phyloP scores from a whole-genome alignment of 2,797 vertebrate genomes.

The Eidolon dupreanum region DNA sequence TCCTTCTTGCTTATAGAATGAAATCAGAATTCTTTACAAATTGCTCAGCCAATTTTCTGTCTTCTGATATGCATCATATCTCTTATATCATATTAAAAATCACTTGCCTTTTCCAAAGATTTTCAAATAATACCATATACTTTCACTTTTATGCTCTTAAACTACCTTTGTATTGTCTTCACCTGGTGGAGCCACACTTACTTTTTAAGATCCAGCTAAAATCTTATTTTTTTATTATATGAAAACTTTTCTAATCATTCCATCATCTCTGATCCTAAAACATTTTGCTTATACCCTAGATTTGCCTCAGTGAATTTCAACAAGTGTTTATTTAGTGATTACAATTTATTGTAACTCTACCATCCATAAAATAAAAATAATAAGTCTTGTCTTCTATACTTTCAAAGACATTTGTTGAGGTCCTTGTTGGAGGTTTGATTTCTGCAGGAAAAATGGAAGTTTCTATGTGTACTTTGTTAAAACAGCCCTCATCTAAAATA shows the following conservation, averaged over 20 bases:
- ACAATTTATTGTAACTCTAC: background rate
- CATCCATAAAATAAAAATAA: constrained; percentile 14
- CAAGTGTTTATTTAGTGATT: background rate
- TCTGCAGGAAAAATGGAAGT: background rate
- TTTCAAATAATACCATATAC: background rate
- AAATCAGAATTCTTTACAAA: background rate
- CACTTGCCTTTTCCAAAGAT: background rate
- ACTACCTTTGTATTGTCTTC: background rate
- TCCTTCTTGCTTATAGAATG: background rate
- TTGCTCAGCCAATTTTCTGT: background rate
- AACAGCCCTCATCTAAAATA: constrained; percentile 9
- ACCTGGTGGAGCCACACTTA: background rate
- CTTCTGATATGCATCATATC: background rate
- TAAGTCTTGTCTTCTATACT: background rate
- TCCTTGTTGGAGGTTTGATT: background rate
- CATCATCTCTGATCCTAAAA: background rate
- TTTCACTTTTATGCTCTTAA: background rate
- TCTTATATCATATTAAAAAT: background rate
- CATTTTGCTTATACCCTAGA: background rate
- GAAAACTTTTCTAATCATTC: background rate
- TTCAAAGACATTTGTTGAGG: background rate
- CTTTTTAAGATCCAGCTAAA: background rate
- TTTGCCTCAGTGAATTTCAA: background rate
- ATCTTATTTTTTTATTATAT: background rate
- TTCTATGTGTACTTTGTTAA: background rate